A percentile compares a stretch with the other conserved stretches of the same genome.
Evolutionary conservation across 2,113 vertebrate species (phyloP).

Genomic region (Cariama cristata): DNA sequence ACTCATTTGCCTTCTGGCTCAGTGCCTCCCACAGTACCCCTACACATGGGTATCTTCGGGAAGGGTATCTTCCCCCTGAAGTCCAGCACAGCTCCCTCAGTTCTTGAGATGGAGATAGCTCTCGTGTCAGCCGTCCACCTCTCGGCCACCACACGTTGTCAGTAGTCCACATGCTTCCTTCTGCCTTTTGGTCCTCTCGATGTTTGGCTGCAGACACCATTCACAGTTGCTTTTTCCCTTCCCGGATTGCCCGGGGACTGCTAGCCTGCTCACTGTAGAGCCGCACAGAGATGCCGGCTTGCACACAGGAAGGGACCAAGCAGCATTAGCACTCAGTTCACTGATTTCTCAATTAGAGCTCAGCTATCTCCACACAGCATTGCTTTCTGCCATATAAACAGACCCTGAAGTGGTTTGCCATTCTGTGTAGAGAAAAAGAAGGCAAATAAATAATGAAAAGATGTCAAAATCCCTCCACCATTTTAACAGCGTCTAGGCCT

Average conservation of each 20-base stretch:
- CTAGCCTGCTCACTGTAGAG: not conserved
- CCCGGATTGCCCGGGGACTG: not conserved
- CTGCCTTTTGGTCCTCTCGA: not conserved
- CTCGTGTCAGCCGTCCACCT: not conserved
- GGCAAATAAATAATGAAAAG: not conserved
- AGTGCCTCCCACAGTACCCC: not conserved
- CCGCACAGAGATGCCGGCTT: accelerated
- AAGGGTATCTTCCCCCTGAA: not conserved
- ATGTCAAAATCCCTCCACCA: not conserved
- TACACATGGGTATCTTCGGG: not conserved
- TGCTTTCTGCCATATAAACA: not conserved
- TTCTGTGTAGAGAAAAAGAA: not conserved
- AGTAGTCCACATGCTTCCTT: not conserved
- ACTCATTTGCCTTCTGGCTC: not conserved
- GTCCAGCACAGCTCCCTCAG: not conserved
- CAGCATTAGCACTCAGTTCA: not conserved
- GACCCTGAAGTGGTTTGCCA: not conserved
- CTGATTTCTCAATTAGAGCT: not conserved
- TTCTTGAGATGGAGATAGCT: not conserved
- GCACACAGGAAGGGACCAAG: not conserved
- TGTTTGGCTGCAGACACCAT: not conserved
- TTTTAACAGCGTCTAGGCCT: not conserved
- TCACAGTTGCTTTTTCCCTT: not conserved
- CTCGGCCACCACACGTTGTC: not conserved
- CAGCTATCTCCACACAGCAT: not conserved